Evolutionary conservation across 2,797 vertebrate genomes (phyloP).

Genomic region (Vipera ursinii): DNA sequence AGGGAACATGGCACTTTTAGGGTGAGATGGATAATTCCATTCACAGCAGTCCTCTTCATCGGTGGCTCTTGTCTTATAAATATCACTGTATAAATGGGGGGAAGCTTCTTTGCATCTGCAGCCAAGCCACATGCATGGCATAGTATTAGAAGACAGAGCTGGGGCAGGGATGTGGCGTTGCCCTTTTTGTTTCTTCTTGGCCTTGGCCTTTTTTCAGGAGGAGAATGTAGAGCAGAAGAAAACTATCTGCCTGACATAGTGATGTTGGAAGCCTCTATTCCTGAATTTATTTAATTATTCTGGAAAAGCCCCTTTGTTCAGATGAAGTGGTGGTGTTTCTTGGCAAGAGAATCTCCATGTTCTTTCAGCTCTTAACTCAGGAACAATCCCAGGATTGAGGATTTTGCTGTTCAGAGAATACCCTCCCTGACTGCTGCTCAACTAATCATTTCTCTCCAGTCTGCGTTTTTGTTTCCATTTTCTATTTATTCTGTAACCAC

Average conservation of each 20-base stretch:
- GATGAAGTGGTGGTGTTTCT: neutral
- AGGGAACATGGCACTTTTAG: neutral
- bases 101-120: no score
- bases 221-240: neutral
- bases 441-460: neutral
- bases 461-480: neutral
- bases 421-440: neutral
- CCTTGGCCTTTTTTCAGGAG: no score
- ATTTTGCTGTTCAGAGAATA: neutral
- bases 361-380: neutral
- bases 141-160: no score
- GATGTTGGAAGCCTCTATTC: neutral
- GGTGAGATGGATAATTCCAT: no score
- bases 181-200: no score
- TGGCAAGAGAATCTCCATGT: neutral
- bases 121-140: no score
- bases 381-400: neutral
- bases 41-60: no score
- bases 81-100: no score
- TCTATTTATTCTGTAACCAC: neutral
- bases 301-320: neutral
- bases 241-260: neutral
- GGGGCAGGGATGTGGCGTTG: no score
- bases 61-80: no score
- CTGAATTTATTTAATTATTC: neutral